phyloP scores from a whole-genome alignment of 35 echinoderm and acorn worm species.

The Apostichopus parvimensis region DNA sequence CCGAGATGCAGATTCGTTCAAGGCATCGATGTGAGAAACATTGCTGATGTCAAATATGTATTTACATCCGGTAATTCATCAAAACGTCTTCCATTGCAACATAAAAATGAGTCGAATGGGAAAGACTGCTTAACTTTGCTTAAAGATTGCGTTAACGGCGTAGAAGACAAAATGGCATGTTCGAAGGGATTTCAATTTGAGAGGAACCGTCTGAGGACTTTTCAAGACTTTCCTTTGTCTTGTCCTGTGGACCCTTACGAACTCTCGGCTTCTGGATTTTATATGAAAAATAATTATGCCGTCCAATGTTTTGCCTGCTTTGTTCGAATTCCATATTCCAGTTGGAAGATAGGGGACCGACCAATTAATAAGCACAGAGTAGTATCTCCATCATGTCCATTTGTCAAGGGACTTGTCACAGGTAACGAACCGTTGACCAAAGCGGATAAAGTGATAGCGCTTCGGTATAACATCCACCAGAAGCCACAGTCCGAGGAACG shows the following conservation, averaged over 20 bases:
- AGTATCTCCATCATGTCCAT: conserved; percentile 80
- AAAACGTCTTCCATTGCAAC: background rate
- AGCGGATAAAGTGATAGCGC: background rate
- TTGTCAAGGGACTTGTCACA: conserved; percentile 71
- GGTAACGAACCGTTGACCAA: conserved; percentile 70
- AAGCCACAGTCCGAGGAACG: background rate
- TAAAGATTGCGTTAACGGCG: background rate
- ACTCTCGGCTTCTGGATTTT: conserved; percentile 84
- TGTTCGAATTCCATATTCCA: conserved; percentile 53
- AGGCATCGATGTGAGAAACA: conserved; percentile 1
- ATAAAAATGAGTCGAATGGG: background rate
- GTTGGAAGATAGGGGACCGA: conserved; percentile 74
- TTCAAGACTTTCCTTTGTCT: conserved; percentile 69
- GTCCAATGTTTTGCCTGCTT: conserved; percentile 95
- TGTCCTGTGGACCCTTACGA: conserved; percentile 66
- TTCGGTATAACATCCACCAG: background rate
- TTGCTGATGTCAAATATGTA: background rate
- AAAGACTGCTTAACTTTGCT: background rate
- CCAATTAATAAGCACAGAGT: conserved; percentile 66
- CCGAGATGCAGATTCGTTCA: conserved; percentile 50
- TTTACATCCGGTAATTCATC: too few relatives aligned
- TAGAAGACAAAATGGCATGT: background rate
- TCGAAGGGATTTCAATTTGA: background rate
- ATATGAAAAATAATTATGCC: conserved; percentile 41
- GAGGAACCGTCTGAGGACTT: conserved; percentile 72